Evolutionary conservation across 2,888 invertebrate species (phyloP), one percentile per base, ranked within the genome.

Genomic region (Rhingia campestris): DNA sequence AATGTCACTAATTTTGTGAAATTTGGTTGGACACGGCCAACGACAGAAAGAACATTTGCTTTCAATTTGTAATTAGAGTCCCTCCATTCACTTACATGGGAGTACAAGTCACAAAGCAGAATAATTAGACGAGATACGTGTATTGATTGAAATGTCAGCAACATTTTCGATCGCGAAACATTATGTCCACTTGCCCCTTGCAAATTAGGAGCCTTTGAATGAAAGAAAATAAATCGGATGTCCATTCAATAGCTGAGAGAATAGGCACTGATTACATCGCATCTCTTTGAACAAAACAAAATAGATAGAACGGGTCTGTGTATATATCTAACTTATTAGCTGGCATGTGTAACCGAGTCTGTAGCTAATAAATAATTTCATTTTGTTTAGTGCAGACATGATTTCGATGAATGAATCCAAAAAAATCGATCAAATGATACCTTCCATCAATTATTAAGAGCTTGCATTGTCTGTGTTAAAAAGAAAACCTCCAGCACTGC

Each of bases 21-120:
- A 75, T 75, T 75, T 51, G 12, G 63, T 59, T 81, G 63, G 75
- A 58, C 63, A 22, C 22, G 2, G 22, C 22, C 22, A 69, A 47
- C 61, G 56, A 43, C 43, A 39, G 64, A 59, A 41, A 39, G 47
- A 53, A 61, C 66, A 61, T 61, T 70, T 51, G 63, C 67, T 76
- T 75, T 75, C 61, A 76, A 59, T 54, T 81, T 81, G 70, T 70
- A 81, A 81, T 81, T 81, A 81, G 64, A 59, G 76, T 35, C 32
- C 12, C 58, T 0, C 32, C 51, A 7, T 33, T 56, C 63, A n/a
- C 41, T 47, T 69, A 53, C 74, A 53, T 37, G 9, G 30, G 35
- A 35, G 66, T 35, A 41, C 6, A 41, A 49, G 12, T 47, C 45
- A 41, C 53, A 70, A 49, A 70, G 37, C 69, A 53, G 51, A 75